A percentile compares a stretch with the other conserved stretches of the same genome.
These are phyloP conservation scores for Thinocorus orbignyianus DNA, from an alignment of 2,113 vertebrate genomes.

Conservation along the genomic window DNA sequence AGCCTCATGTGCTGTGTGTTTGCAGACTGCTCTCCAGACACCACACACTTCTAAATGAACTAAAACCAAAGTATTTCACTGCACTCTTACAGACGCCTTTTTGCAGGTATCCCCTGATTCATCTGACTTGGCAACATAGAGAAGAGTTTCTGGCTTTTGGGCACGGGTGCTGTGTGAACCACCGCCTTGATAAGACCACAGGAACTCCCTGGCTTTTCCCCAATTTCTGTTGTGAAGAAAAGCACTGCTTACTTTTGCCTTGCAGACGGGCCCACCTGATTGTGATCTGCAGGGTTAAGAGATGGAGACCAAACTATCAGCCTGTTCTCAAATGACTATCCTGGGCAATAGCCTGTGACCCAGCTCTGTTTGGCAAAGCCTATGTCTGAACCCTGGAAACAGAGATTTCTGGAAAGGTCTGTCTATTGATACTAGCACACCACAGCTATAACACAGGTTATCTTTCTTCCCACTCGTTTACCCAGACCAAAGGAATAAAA, in stretches of 20 bases:
- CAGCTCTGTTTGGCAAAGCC: background rate
- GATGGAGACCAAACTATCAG: background rate
- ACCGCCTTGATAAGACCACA: background rate
- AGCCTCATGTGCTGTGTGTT: background rate
- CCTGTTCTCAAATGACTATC: background rate
- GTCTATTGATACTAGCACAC: background rate
- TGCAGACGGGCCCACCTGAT: background rate
- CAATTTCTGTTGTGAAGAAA: background rate
- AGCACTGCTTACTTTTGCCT: background rate
- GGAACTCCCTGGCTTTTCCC: background rate
- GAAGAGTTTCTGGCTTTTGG: background rate
- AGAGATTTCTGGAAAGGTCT: background rate
- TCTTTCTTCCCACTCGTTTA: background rate
- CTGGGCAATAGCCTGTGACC: background rate
- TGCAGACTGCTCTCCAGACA: background rate
- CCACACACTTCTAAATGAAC: background rate
- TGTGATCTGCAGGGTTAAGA: background rate
- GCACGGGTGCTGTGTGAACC: rapidly evolving
- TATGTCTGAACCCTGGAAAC: background rate
- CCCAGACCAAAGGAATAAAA: background rate
- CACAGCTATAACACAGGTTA: background rate
- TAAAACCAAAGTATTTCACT: background rate
- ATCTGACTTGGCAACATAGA: rapidly evolving
- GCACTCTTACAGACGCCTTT: background rate
- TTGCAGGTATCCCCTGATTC: background rate